Base-by-base conservation (phyloP, 2,797 vertebrate genomes). In the Artibeus jamaicensis region DNA sequence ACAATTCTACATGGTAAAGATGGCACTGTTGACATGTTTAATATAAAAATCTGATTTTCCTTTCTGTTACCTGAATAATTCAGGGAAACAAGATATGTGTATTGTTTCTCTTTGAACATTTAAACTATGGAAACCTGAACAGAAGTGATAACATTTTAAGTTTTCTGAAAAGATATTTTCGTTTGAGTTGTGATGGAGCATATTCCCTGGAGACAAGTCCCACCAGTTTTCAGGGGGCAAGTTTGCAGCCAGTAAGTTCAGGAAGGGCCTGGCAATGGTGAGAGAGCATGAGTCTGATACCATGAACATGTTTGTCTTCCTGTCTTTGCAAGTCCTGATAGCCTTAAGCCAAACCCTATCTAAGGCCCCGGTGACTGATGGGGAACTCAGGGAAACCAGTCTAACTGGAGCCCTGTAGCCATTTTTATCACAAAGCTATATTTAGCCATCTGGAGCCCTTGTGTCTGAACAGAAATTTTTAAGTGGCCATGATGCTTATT, bases 371-470 rank as follows among this genome's bases (percentile, higher is more conserved):
- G n/a, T 83, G 68, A 77, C 37, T 32, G 44, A 78, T 42, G 34
- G 91, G 76, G 22, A 2, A 50, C 53, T 67, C 11, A 2, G 4
- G 22, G 37, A 93, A 89, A 76, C 89, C 32, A 65, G 8, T 84
- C 78, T 15, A 22, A 48, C 74, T 62, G 46, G 67, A 68, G 62
- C 16, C 44, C 18, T 1, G 77, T 37, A 46, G 46, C 57, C 29
- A 59, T 89, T 73, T 53, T 92, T 85, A 70, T 62, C 95, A 57
- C 62, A 57, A 84, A 67, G 29, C 44, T 93, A 39, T 91, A 39
- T 86, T 96, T 96, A 91, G 79, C 70, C 39, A 86, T 48, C 76
- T n/a, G 74, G 59, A 90, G 53, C 1, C 42, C 62, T 88, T 78
- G 77, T 89, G 53, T 50, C 10, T 62, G 37, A 82, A 91, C 24